Conservation (phyloP, 2,888 invertebrate species). For the Panopea generosa region DNA sequence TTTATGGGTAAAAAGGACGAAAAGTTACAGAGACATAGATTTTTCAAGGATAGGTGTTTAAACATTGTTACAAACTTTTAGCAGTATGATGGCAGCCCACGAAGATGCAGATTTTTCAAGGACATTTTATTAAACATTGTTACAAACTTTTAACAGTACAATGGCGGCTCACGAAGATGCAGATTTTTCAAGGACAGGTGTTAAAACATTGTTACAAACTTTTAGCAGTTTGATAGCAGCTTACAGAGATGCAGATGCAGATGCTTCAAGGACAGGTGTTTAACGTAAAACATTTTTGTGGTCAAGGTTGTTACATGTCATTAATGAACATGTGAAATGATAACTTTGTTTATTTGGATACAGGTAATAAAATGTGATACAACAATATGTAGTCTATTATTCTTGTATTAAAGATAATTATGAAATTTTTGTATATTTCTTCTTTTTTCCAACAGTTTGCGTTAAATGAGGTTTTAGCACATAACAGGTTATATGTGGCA, state of each 20-base stretch:
- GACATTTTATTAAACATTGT: constrained; percentile 67
- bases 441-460: too few relatives aligned
- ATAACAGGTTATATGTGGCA: too few relatives aligned
- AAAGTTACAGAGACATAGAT: constrained; percentile 70
- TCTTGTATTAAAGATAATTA: too few relatives aligned
- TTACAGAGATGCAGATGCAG: constrained; percentile 69
- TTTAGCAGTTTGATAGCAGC: constrained; percentile 29
- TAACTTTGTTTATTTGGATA: too few relatives aligned
- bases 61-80: constrained; percentile 34
- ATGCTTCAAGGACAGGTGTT: constrained; percentile 76
- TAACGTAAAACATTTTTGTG: constrained; percentile 1
- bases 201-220: constrained; percentile 35
- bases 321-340: too few relatives aligned
- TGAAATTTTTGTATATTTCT: too few relatives aligned
- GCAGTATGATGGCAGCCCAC: constrained; percentile 20
- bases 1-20: constrained; percentile 73
- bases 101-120: constrained; percentile 75
- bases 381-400: too few relatives aligned
- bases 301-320: too few relatives aligned
- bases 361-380: too few relatives aligned
- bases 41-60: constrained; percentile 75
- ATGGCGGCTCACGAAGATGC: constrained; percentile 65
- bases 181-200: constrained; percentile 77
- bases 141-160: constrained; percentile 28
- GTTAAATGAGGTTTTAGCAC: too few relatives aligned